A percentile compares a stretch with the other conserved stretches of the same genome.
Conservation (phyloP, 1,140 invertebrate species). For the Mercenaria mercenaria region DNA sequence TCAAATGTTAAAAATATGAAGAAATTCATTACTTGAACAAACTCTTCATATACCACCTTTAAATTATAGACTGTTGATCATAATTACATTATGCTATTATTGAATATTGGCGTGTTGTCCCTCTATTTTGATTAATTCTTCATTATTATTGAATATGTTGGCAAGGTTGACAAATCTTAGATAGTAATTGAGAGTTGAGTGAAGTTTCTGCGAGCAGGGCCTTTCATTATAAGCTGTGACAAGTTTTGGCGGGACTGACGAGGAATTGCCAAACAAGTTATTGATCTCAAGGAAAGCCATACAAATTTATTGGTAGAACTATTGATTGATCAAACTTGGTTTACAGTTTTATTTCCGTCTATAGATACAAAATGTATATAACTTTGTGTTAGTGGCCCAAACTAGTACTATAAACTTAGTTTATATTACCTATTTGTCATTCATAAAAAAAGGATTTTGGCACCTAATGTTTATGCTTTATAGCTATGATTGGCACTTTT, state of each 20-base stretch:
- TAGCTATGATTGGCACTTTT: neutral
- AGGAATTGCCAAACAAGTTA: neutral
- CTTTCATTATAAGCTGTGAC: constrained; percentile 1
- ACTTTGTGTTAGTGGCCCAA: constrained; percentile 27
- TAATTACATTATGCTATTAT: too few relatives aligned
- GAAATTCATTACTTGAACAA: too few relatives aligned
- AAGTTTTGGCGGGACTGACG: constrained; percentile 14
- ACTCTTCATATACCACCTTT: too few relatives aligned
- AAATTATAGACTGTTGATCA: too few relatives aligned
- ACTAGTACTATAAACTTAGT: neutral
- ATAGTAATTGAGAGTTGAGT: too few relatives aligned
- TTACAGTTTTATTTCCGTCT: constrained; percentile 20
- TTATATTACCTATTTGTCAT: constrained; percentile 30
- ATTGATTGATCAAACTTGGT: constrained; percentile 37
- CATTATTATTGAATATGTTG: too few relatives aligned
- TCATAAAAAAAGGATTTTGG: constrained; percentile 9
- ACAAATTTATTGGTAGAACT: constrained; percentile 24
- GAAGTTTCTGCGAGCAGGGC: neutral
- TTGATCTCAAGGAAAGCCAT: constrained; percentile 21
- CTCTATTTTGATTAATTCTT: too few relatives aligned
- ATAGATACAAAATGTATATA: neutral
- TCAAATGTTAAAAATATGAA: too few relatives aligned
- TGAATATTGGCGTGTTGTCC: too few relatives aligned
- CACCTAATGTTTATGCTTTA: neutral
- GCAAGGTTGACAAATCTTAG: too few relatives aligned